Base-by-base conservation (phyloP, 2,113 vertebrate species). In the Sylvietta virens region DNA sequence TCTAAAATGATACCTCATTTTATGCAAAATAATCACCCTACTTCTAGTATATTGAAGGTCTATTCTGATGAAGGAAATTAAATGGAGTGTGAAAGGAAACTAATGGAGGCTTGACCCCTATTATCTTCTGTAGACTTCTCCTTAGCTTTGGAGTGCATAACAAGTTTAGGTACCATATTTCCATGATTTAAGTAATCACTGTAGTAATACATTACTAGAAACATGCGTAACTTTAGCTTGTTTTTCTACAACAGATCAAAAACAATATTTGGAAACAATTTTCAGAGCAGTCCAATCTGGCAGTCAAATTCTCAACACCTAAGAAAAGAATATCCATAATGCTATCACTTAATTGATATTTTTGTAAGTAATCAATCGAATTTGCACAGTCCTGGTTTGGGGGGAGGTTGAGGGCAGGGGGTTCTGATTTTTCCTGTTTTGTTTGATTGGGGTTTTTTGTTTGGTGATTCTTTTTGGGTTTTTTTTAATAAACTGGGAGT, bases 351-450 rank as follows among this genome's bases (percentile, higher is more conserved):
- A 27, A 57, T 7, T n/a, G 11, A 23, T 33, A 12, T 50, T 76
- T 86, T 82, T 12, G 9, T 13, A 80, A n/a, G 7, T 58, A 39
- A 67, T 62, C 3, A 71, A 33, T 30, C 47, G 35, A 58, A 54
- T 73, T 50, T 74, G 10, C 3, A 66, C 1, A 7, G 45, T 56
- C 6, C 6, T 86, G 6, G 6, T 70, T 39, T 14, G 24, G 18
- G 26, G 4, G 7, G 2, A 0, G 19, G 35, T 71, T 10, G 6
- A 4, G 26, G 1, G 2, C 3, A 13, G 5, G 4, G 10, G 1
- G 3, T 18, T 27, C 23, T 30, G 24, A 33, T 9, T 37, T 44
- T 60, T 33, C 16, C 2, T 23, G 6, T 7, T 81, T 66, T 35
- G 14, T n/a, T 89, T n/a, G 19, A 23, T 61, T 70, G 18, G 9